Evolutionary conservation across 2,888 invertebrate species (phyloP).

Genomic region (Coelopa pilipes): DNA sequence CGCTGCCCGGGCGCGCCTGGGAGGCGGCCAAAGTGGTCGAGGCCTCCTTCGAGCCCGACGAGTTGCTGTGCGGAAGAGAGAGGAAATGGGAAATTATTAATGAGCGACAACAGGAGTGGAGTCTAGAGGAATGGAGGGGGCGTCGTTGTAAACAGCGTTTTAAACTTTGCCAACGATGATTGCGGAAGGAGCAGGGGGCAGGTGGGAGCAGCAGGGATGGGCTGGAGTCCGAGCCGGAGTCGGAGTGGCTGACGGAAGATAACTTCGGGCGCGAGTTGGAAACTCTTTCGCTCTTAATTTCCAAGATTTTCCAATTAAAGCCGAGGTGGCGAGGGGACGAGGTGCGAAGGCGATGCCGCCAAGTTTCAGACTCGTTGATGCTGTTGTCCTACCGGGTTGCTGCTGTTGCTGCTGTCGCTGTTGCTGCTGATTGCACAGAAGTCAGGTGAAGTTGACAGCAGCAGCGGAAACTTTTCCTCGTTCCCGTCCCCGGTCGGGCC

Average conservation of each 20-base stretch:
- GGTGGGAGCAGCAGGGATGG: no score
- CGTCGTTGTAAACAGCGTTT: neutral
- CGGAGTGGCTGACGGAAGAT: neutral
- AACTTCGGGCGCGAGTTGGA: neutral
- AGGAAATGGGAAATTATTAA: neutral
- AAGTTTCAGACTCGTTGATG: no score
- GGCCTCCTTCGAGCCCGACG: slow-evolving; percentile 66
- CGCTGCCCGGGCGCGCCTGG: slow-evolving; percentile 48
- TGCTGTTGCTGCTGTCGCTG: neutral
- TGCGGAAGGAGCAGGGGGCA: neutral
- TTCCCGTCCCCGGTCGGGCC: no score
- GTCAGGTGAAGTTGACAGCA: neutral
- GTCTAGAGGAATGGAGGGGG: neutral
- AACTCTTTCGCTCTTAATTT: neutral
- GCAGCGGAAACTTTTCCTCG: neutral
- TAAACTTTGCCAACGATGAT: neutral
- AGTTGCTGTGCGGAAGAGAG: slow-evolving; percentile 60
- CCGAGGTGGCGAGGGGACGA: neutral
- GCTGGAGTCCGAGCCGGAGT: neutral
- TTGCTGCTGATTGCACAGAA: neutral
- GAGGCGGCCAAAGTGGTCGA: slow-evolving; percentile 61
- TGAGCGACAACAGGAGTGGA: no score
- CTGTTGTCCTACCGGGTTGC: no score
- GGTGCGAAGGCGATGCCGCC: no score
- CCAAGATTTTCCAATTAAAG: slow-evolving; percentile 9